phyloP scores from a whole-genome alignment of 37 sponge, comb jelly and placozoan species.

The Chondrosia reniformis region DNA sequence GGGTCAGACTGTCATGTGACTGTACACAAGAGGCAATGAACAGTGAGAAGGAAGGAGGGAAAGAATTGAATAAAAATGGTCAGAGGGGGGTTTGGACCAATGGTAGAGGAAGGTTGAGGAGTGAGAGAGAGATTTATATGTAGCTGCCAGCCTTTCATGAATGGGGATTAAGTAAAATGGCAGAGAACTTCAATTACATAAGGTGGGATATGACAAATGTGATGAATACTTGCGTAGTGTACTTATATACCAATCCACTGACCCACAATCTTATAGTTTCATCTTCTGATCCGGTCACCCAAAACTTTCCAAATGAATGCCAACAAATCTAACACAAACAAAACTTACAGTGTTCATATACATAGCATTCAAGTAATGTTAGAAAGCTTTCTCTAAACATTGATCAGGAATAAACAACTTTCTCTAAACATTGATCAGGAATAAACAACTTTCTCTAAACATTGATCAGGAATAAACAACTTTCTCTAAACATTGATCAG shows the following conservation, averaged over 20 bases:
- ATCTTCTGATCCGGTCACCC: constrained; percentile 80
- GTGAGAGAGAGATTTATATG: neutral
- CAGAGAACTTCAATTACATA: neutral
- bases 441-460: no score
- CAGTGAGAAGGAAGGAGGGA: no score
- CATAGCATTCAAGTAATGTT: neutral
- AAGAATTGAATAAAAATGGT: neutral
- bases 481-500: no score
- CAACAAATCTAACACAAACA: constrained; percentile 43
- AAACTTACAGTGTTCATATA: neutral
- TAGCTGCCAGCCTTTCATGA: neutral
- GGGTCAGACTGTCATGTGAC: neutral
- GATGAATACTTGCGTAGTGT: neutral
- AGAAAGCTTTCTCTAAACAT: neutral
- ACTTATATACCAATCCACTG: constrained; percentile 24
- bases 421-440: no score
- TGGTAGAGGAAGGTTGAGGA: neutral
- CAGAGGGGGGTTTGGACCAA: neutral
- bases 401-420: neutral
- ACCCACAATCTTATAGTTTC: constrained; percentile 75
- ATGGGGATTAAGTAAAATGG: neutral
- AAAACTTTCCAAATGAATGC: constrained; percentile 26
- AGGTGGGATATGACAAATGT: neutral
- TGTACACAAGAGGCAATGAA: no score
- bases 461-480: no score